phyloP scores from a whole-genome alignment of 2,113 vertebrate species.

The Tursiops truncatus region DNA sequence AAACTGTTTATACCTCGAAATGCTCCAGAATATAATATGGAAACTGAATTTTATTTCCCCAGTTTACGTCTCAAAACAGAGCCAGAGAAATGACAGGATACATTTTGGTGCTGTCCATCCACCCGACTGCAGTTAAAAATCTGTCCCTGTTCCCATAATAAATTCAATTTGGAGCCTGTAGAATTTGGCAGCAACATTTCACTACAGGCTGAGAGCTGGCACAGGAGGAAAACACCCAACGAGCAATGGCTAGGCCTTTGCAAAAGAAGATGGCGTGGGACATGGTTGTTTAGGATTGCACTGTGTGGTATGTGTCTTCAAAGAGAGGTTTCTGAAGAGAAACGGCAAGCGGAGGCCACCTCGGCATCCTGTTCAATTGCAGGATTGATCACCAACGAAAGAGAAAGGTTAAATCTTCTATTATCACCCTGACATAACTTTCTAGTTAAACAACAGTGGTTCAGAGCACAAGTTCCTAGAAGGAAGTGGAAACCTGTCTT shows the following conservation, averaged over 20 bases:
- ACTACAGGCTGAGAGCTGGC: not conserved
- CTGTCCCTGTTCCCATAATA: not conserved
- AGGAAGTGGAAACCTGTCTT: not conserved
- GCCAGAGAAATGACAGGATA: conserved; percentile 39
- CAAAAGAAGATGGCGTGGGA: not conserved
- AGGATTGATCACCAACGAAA: not conserved
- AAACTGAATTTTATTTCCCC: not conserved
- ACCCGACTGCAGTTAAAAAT: not conserved
- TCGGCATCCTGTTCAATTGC: not conserved
- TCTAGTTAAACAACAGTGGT: not conserved
- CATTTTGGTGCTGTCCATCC: not conserved
- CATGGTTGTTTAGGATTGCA: not conserved
- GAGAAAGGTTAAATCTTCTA: not conserved
- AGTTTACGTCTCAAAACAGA: not conserved
- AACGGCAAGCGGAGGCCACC: accelerated
- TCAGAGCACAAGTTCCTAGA: not conserved
- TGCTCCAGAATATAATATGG: conserved; percentile 21
- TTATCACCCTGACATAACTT: not conserved
- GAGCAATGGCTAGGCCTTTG: not conserved
- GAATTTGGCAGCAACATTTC: not conserved
- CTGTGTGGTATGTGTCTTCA: not conserved
- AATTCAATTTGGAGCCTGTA: conserved; percentile 7
- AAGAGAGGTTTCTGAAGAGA: not conserved
- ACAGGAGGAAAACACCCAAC: not conserved
- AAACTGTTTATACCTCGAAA: conserved; percentile 10